Evolutionary conservation across 2,888 invertebrate species (phyloP).

Genomic region (Leptinotarsa tumamoca): DNA sequence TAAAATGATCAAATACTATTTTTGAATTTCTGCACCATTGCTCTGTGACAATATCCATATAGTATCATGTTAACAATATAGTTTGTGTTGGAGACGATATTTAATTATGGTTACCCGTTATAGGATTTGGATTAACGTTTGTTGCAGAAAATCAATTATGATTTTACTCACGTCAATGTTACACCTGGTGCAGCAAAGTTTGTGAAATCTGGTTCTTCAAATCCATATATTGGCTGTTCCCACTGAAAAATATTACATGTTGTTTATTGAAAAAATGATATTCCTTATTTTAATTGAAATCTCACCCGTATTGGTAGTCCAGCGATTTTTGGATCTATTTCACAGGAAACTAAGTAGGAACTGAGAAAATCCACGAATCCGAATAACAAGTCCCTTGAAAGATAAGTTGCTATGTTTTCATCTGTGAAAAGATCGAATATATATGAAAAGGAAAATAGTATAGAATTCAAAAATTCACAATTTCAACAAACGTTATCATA

Average conservation of each 20-base stretch:
- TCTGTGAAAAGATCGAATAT: conserved; percentile 69
- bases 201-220: conserved; percentile 84
- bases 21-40: no score
- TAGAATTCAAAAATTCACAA: not conserved
- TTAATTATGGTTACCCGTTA: no score
- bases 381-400: conserved; percentile 79
- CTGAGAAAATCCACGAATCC: conserved; percentile 81
- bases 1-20: not conserved
- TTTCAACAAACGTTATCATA: no score
- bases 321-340: conserved; percentile 74
- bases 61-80: no score
- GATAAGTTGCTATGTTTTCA: conserved; percentile 87
- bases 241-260: conserved; percentile 68
- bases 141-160: conserved; percentile 4
- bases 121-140: not conserved
- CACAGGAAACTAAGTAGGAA: conserved; percentile 73
- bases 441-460: not conserved
- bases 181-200: conserved; percentile 96
- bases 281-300: not conserved
- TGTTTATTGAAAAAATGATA: conserved; percentile 12
- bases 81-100: no score
- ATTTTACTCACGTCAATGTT: conserved; percentile 80
- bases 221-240: conserved; percentile 81
- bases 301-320: conserved; percentile 73
- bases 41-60: no score